A percentile compares a stretch with the other conserved stretches of the same genome.
phyloP scores from a whole-genome alignment of 2,797 vertebrate genomes.

The Macropodus opercularis region DNA sequence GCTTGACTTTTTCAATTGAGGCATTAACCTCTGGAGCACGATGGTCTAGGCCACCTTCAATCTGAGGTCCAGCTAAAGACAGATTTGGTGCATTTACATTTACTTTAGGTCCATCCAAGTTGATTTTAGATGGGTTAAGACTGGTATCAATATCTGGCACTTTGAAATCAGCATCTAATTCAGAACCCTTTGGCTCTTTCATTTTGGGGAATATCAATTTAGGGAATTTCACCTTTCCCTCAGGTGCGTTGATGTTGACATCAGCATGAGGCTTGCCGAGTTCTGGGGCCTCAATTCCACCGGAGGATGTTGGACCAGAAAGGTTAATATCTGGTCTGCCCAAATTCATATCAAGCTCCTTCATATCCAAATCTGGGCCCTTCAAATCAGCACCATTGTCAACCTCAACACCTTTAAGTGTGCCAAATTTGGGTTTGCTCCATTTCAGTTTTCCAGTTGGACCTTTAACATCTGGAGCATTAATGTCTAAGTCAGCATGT shows the following conservation, averaged over 20 bases:
- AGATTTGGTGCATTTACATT: constrained; percentile 30
- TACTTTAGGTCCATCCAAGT: constrained; percentile 30
- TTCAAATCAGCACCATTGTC: too few species aligned
- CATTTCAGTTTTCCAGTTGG: too few species aligned
- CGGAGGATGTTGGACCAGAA: too few species aligned
- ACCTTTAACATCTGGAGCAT: too few species aligned
- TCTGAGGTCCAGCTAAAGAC: constrained; percentile 32
- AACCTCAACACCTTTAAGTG: too few species aligned
- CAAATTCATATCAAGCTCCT: too few species aligned
- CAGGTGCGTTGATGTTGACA: constrained; percentile 38
- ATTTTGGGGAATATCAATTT: constrained; percentile 52
- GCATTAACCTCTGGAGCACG: constrained; percentile 34
- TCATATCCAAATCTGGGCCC: too few species aligned
- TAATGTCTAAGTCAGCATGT: too few species aligned
- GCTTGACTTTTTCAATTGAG: constrained; percentile 47
- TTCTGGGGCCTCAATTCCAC: too few species aligned
- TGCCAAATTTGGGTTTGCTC: too few species aligned
- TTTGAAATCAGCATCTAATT: constrained; percentile 52
- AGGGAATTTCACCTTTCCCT: constrained; percentile 41
- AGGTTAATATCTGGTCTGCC: too few species aligned
- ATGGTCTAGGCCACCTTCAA: constrained; percentile 33
- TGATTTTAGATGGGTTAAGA: constrained; percentile 35
- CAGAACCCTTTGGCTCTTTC: constrained; percentile 37
- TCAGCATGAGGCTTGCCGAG: too few species aligned
- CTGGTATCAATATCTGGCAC: constrained; percentile 27